These are phyloP conservation scores for Scolopax rusticola DNA, from an alignment of 2,797 vertebrate genomes.

Conservation along the genomic window DNA sequence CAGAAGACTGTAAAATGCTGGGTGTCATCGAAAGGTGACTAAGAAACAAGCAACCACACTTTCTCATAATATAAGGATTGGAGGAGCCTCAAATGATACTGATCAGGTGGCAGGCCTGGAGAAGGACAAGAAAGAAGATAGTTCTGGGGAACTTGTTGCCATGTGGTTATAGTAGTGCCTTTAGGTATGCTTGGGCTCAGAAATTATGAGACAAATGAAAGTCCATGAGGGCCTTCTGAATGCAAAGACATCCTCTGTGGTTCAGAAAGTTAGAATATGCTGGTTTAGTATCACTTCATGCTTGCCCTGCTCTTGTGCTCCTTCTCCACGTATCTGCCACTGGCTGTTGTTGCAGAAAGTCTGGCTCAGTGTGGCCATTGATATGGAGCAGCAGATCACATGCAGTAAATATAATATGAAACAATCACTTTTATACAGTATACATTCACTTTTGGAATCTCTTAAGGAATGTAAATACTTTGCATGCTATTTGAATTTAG, in stretches of 20 bases:
- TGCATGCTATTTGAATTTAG: background rate
- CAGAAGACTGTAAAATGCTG: background rate
- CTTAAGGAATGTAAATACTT: background rate
- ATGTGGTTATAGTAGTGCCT: rapidly evolving
- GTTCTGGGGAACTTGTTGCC: background rate
- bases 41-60: background rate
- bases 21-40: background rate
- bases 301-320: background rate
- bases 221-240: background rate
- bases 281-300: rapidly evolving
- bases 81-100: background rate
- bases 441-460: background rate
- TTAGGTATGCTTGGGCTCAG: background rate
- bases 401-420: background rate
- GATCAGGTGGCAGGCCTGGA: background rate
- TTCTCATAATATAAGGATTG: background rate
- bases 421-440: background rate
- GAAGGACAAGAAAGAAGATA: rapidly evolving
- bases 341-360: background rate
- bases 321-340: background rate
- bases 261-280: background rate
- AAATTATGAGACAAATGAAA: background rate
- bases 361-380: background rate
- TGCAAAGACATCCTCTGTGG: background rate
- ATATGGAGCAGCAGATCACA: background rate